Evolutionary conservation across 2,797 vertebrate genomes (phyloP).

Genomic region (Pipistrellus nathusii): DNA sequence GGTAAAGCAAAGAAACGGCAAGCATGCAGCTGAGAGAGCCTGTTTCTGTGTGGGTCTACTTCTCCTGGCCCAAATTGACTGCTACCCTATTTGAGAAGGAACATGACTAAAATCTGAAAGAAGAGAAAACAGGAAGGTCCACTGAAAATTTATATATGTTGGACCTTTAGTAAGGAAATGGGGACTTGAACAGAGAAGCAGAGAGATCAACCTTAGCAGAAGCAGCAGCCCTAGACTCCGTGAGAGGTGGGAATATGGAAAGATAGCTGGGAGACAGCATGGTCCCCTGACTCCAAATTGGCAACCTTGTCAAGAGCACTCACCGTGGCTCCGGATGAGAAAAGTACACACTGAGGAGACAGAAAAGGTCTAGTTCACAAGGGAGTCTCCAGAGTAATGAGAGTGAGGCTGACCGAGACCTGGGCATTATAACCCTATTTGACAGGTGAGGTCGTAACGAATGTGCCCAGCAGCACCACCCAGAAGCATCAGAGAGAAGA

Average conservation of each 20-base stretch:
- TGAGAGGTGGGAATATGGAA: rapidly evolving
- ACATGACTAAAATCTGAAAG: neutral
- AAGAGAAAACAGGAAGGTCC: neutral
- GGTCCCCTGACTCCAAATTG: neutral
- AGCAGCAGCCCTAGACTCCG: neutral
- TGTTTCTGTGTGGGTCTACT: neutral
- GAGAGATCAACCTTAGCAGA: neutral
- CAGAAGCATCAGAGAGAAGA: neutral
- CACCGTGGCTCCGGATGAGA: neutral
- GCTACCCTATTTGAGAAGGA: neutral
- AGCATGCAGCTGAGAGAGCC: neutral
- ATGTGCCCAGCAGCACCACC: neutral
- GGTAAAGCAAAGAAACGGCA: neutral
- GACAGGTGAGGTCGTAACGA: neutral
- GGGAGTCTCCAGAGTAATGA: no score
- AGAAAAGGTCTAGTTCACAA: neutral
- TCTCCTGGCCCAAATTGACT: neutral
- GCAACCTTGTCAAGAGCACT: neutral
- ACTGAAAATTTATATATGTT: neutral
- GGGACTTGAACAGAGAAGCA: neutral
- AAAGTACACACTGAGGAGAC: neutral
- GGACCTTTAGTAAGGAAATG: neutral
- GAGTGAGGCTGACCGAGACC: neutral
- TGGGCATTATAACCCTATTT: no score
- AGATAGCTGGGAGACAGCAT: neutral